Percentiles rank a stretch among this genome's conserved stretches.
phyloP scores from a whole-genome alignment of 1,140 invertebrate species.

The honey bee (Apis mellifera) region Amel_HAv3.1 CM009931.2:5211501-5212000 shows the following conservation, averaged over 20 bases:
- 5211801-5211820: not conserved
- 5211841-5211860: constrained; percentile 11
- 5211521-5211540: no score
- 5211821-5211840: constrained; percentile 23
- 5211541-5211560: no score
- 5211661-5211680: not conserved
- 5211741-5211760: not conserved
- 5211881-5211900: constrained; percentile 6
- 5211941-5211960: constrained; percentile 45
- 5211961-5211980: constrained; percentile 62
- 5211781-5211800: constrained; percentile 1
- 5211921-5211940: constrained; percentile 40
- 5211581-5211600: no score
- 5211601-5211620: not conserved
- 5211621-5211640: not conserved
- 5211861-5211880: constrained; percentile 11
- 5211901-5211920: constrained; percentile 32
- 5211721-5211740: not conserved
- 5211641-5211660: not conserved
- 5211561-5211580: no score
- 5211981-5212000: constrained; percentile 77
- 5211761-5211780: constrained; percentile 11
- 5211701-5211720: not conserved
- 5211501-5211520: no score
- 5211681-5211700: not conserved